Conservation (phyloP, 2,113 vertebrate genomes). For the Neolamprologus ventralis region DNA sequence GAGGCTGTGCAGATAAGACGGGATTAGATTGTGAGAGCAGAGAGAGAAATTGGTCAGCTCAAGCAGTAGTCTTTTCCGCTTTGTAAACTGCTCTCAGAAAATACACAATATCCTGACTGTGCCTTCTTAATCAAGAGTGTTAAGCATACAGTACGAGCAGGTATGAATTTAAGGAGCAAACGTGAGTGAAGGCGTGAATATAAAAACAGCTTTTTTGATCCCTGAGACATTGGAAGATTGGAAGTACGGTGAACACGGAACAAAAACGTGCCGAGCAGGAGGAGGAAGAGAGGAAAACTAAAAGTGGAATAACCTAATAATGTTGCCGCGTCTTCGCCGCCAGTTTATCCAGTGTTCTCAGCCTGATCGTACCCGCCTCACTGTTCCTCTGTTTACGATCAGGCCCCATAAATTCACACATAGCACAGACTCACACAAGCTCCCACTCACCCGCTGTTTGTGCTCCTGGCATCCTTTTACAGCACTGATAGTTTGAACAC, state of each 20-base stretch:
- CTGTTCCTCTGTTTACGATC: conserved; percentile 31
- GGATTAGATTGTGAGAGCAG: not conserved
- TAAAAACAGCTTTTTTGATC: not conserved
- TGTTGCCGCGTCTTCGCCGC: not conserved
- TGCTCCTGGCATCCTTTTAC: conserved; percentile 35
- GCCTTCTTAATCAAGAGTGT: not conserved
- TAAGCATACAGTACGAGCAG: not conserved
- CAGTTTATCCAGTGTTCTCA: not conserved
- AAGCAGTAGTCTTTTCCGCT: not conserved
- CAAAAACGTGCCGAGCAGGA: not conserved
- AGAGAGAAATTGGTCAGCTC: not conserved
- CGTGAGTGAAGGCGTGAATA: not conserved
- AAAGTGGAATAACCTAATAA: not conserved
- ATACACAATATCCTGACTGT: not conserved
- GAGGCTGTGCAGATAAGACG: not conserved
- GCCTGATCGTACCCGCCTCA: not conserved
- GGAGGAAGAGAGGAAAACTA: not conserved
- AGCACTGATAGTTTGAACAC: conserved; percentile 56
- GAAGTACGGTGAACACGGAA: not conserved
- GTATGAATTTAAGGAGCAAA: not conserved
- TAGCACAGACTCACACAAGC: not conserved
- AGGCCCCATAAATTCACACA: not conserved
- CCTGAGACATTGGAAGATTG: not conserved
- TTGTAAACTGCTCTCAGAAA: not conserved
- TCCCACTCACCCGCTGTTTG: conserved; percentile 36